These are phyloP conservation scores for Darevskia nairensis DNA, from an alignment of 2,797 vertebrate species.

Conservation along the genomic window DNA sequence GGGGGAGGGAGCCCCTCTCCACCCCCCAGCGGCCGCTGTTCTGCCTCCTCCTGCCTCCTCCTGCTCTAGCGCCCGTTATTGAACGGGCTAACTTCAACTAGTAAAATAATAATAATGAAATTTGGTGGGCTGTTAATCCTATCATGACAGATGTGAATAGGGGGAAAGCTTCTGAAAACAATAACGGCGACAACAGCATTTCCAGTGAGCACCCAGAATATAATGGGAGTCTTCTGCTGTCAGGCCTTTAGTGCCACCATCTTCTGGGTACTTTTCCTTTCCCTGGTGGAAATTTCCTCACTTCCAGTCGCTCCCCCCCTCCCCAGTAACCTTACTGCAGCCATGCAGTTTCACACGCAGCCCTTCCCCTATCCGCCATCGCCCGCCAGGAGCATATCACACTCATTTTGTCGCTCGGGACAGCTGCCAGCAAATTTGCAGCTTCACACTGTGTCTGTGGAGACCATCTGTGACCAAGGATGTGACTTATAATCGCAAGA, in stretches of 20 bases:
- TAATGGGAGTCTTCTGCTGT: neutral
- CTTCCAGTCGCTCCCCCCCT: neutral
- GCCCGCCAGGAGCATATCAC: neutral
- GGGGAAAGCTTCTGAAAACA: neutral
- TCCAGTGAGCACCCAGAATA: neutral
- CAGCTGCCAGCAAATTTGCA: neutral
- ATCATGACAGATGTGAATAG: too few species aligned
- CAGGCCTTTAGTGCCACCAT: too few species aligned
- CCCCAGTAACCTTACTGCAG: neutral
- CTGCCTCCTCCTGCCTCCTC: too few species aligned
- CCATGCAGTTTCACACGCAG: neutral
- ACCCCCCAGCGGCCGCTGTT: too few species aligned
- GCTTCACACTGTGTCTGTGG: neutral
- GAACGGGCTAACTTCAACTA: too few species aligned
- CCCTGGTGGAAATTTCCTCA: constrained; percentile 7
- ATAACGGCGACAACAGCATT: too few species aligned
- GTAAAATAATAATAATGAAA: neutral
- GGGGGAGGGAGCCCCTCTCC: too few species aligned
- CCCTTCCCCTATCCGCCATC: neutral
- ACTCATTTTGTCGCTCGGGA: neutral
- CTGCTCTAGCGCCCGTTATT: too few species aligned
- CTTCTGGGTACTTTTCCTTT: neutral
- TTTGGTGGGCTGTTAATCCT: too few species aligned
- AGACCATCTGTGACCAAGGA: too few species aligned
- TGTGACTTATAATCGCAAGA: neutral